Evolutionary conservation across 2,113 vertebrate species (phyloP), one percentile per base, ranked within the genome.

Genomic region (Rhinolophus sinicus): DNA sequence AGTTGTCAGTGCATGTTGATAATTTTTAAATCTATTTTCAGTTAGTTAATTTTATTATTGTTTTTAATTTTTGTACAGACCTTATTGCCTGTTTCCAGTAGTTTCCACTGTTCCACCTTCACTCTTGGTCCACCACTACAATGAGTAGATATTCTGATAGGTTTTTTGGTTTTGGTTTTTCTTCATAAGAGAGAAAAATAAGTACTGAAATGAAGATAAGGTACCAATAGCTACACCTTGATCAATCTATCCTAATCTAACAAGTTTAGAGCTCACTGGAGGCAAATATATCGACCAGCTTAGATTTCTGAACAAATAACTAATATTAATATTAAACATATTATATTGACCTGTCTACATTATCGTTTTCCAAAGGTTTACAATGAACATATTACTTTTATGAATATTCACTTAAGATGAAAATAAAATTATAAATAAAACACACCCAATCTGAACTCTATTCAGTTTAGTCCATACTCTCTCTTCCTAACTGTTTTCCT

Each of bases 371-470:
- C 76, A 54, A 84, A 93, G 47, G 50, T 83, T 91, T 93, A 82
- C 6, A 65, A 58, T n/a, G 21, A 60, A 35, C 14, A 69, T 40
- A 26, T 44, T 64, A 54, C 6, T 91, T 70, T 95, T 18, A 56
- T 7, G 47, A 26, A 77, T 65, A 91, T 10, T 83, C 52, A 54
- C 65, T 64, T 84, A 73, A 88, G n/a, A 50, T 13, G 72, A 90
- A 95, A 93, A 47, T 28, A 88, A 18, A 28, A 75, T 82, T 30
- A 91, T 76, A 70, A 64, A 69, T 65, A 91, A 67, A 93, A 56
- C 11, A 65, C 2, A 87, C 8, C 22, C 33, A 62, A 40, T 85
- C 50, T 87, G 38, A 85, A 78, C 18, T 93, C 44, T 44, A 28
- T 88, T 84, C 14, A 21, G 2, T 50, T 91, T 33, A 60, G 30